Base-by-base conservation (phyloP, 2,888 invertebrate species). In the Melieria omissa region DNA sequence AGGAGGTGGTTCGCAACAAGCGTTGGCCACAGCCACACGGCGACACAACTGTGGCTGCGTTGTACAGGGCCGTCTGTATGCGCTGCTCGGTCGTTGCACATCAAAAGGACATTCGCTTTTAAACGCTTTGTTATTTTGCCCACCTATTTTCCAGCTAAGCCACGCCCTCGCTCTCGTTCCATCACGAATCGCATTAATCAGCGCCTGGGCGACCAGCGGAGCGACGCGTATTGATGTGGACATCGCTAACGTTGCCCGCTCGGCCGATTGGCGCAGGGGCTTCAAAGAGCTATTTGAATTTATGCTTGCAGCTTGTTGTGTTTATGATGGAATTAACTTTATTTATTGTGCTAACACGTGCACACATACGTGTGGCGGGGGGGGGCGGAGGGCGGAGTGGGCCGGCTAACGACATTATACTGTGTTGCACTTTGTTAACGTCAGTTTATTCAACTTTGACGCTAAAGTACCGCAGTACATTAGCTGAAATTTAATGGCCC, bases 91-190 rank as follows among this genome's bases (percentile, higher is more conserved):
- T 29, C 29, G 29, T 2, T 52, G 46, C 57, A 65, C 58, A 71
- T 66, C 62, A 71, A 71, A 71, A 61, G 65, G 65, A 65, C 71
- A 65, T 65, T 71, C 61, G 61, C 62, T 54, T 71, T 62, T 66
- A 66, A 71, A 66, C 66, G 65, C 41, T 71, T 64, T 64, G 64
- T 49, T 64, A 42, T 49, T 58, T 29, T 64, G 14, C 60, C 52
- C 55, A 46, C 64, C 64, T 16, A 16, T 70, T 62, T 65, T 71
- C 70, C 47, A 58, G 45, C 52, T 71, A 71, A 46, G 29, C 45
- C 47, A 71, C 65, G 54, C 65, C 61, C 41, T 45, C 55, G 16
- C 5, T 9, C 46, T n/a, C 3, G 55, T 5, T 55, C 5, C 7
- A n/a, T 62, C 55, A 41, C 41, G 41, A 47, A 57, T 46, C 46